Evolutionary conservation across 2,113 vertebrate species (phyloP), one percentile per base, ranked within the genome.

Genomic region (Nanorana parkeri): DNA sequence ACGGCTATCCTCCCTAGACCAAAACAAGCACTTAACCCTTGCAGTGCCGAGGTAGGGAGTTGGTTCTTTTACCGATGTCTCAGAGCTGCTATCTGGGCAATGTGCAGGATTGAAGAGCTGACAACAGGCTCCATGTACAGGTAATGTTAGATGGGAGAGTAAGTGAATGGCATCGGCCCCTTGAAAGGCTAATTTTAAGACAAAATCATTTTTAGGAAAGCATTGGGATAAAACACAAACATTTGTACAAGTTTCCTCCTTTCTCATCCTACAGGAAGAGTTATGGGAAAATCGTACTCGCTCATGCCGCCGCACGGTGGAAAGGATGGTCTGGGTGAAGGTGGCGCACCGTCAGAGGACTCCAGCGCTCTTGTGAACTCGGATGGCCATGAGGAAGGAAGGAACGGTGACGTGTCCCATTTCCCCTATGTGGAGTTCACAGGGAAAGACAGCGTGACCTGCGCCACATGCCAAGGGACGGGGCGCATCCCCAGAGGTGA

Each of bases 341-440:
- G 95, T 55, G 88, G 90, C 17, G 83, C 92, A 0, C 85, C 83
- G 0, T 88, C 91, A n/a, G 96, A 97, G 51, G 90, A 84, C 0
- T 80, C 88, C 66, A 93, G 88, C 1, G 89, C 91, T 15, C 71
- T 94, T 68, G 81, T 94, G 63, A 91, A 89, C 85, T 89, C 66
- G 0, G 94, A 95, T 68, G 84, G 82, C 1, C 93, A 87, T 0
- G 82, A 83, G 17, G 72, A 93, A 51, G 92, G 86, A 0, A 96
- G 97, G 68, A 96, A 97, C 1, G 89, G 73, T 23, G 95, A 99
- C n/a, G 96, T 98, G 3, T 98, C 97, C 0, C 97, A 99, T 88
- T 99, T 99, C 87, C 98, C 97, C 0, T 99, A 99, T 0, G 97
- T 99, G 88, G 98, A 99, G 87, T 99, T 99, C 81, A 99, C 98